A percentile compares a stretch with the other conserved stretches of the same genome.
Evolutionary conservation across 2,888 invertebrate genomes (phyloP).

Genomic region (Schrankia costaestrigalis): DNA sequence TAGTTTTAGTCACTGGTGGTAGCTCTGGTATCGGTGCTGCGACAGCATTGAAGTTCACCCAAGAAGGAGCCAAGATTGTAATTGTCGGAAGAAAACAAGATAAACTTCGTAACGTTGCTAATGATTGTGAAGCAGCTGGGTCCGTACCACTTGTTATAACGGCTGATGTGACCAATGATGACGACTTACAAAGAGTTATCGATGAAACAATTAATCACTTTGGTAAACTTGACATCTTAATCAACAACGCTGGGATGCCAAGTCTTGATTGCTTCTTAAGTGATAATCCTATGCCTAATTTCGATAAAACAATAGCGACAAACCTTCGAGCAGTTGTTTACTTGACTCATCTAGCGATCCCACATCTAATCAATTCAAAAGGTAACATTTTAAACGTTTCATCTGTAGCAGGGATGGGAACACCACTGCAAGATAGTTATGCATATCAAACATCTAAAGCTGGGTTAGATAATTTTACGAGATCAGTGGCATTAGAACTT

Average conservation of each 20-base stretch:
- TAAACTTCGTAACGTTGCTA: background rate
- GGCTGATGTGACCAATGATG: constrained; percentile 3
- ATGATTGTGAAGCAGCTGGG: background rate
- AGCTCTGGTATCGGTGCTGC: constrained; percentile 26
- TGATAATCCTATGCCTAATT: constrained; percentile 1
- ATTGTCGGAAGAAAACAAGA: constrained; percentile 20
- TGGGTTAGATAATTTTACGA: constrained; percentile 21
- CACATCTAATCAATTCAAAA: constrained; percentile 20
- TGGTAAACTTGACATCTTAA: constrained; percentile 18
- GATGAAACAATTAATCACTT: constrained; percentile 10
- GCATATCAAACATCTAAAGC: constrained; percentile 6
- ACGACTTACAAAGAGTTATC: constrained; percentile 1
- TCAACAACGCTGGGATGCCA: constrained; percentile 22
- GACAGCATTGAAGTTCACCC: constrained; percentile 15
- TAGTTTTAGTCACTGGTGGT: constrained; percentile 21
- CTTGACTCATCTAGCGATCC: constrained; percentile 17
- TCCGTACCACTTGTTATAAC: background rate
- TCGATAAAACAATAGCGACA: constrained; percentile 12
- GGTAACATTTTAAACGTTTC: constrained; percentile 13
- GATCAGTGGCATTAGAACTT: constrained; percentile 6
- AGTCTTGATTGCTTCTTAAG: background rate
- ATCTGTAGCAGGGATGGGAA: background rate
- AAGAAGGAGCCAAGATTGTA: constrained; percentile 15
- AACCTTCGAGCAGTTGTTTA: constrained; percentile 20
- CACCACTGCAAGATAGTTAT: background rate